Percentiles rank a stretch among this genome's conserved stretches.
Conservation (phyloP, 2,113 vertebrate species). For the Dicerorhinus sumatrensis region DNA sequence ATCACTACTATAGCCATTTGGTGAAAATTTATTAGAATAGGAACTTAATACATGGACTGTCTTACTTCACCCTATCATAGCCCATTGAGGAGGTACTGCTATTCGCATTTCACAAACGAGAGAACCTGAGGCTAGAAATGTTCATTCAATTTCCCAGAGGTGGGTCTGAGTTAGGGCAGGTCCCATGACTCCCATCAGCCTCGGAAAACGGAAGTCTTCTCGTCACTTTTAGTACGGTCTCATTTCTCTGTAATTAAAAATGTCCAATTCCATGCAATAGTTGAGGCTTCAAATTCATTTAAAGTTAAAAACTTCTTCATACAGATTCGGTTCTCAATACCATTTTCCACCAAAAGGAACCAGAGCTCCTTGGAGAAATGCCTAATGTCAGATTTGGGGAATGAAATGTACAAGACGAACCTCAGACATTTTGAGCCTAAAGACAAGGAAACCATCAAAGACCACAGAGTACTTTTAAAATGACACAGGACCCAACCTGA, state of each 20-base stretch:
- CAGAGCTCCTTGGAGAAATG: neutral
- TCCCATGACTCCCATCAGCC: neutral
- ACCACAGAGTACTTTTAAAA: neutral
- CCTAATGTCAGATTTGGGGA: neutral
- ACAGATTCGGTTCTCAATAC: neutral
- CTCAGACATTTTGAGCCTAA: neutral
- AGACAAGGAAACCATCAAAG: neutral
- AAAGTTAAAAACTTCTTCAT: neutral
- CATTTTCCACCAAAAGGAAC: neutral
- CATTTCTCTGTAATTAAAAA: conserved; percentile 47
- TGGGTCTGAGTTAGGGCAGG: neutral
- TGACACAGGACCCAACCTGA: neutral
- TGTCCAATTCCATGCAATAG: neutral
- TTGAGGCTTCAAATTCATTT: neutral
- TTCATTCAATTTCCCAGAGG: neutral
- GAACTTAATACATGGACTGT: neutral
- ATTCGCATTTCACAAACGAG: neutral
- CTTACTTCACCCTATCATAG: neutral
- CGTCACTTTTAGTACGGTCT: neutral
- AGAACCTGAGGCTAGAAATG: neutral
- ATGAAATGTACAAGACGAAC: neutral
- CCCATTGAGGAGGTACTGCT: neutral
- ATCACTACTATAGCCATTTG: too few relatives aligned
- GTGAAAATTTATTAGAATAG: neutral
- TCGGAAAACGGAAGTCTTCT: neutral